Evolutionary conservation across 1,140 invertebrate species (phyloP), one percentile per base, ranked within the genome.

Genomic region (Harpegnathos saltator): DNA sequence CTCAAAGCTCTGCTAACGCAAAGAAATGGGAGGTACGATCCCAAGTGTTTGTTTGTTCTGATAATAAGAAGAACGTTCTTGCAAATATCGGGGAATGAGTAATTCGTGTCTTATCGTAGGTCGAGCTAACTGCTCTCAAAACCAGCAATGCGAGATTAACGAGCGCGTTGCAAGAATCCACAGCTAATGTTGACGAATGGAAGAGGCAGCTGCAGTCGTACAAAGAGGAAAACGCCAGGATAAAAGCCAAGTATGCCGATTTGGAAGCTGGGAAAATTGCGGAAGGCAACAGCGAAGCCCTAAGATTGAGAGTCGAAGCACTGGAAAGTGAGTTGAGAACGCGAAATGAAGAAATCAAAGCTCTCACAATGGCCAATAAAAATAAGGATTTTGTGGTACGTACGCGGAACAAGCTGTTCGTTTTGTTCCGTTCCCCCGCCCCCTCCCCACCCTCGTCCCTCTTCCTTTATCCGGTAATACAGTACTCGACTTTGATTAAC

Each of bases 181-280:
- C 98, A 33, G 97, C 98, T 56, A 99, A 99, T 95, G 98, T 99
- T 9, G 98, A 99, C 91, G 98, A 99, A 93, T 99, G 99, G 99
- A 99, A 99, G 95, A 96, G 98, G 87, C 98, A 99, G 92, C 95
- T 99, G 75, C 98, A 99, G 87, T 97, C 97, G 52, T 98, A 99
- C 91, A 98, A 99, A 95, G 98, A 99, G 91, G 98, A 99, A 93
- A 99, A 99, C 95, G 96, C 97, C 71, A 95, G 97, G 82, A 96
- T 99, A 86, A 98, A 98, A 94, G 96, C 96, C 62, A 96, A 96
- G 90, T 96, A 97, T 82, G 94, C 96, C 11, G 97, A 97, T 91
- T 92, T 97, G 52, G 97, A 97, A 92, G 95, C 96, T 86, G 96
- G 96, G 69, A 96, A 96, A 94, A 93, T 94, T 59, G 90, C 93